Evolutionary conservation across 2,888 invertebrate species (phyloP).

Genomic region (Cerastoderma edule): DNA sequence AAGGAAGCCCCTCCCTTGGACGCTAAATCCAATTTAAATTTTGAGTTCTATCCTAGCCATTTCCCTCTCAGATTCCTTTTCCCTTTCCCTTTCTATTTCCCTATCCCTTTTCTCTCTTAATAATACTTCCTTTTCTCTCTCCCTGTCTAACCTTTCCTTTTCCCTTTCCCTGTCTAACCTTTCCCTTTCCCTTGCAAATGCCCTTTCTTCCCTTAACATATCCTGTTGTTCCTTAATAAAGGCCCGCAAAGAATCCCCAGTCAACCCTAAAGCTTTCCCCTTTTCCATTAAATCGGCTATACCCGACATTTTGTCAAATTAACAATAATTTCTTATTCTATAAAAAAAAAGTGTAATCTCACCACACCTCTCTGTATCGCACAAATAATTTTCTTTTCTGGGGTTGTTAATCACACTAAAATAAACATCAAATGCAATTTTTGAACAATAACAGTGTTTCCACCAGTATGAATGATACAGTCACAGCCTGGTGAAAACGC

Average conservation of each 20-base stretch:
- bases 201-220: not conserved
- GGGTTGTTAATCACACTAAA: too few relatives aligned
- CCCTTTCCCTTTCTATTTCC: not conserved
- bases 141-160: not conserved
- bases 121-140: too few relatives aligned
- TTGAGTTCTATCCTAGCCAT: too few relatives aligned
- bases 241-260: not conserved
- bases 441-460: too few relatives aligned
- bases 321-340: too few relatives aligned
- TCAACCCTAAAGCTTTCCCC: not conserved
- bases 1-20: not conserved
- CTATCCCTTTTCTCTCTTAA: not conserved
- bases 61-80: not conserved
- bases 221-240: not conserved
- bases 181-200: not conserved
- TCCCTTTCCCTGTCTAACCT: not conserved
- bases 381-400: too few relatives aligned
- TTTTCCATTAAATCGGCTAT: not conserved
- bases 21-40: not conserved
- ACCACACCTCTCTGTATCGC: too few relatives aligned
- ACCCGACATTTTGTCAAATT: too few relatives aligned
- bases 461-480: too few relatives aligned
- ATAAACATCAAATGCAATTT: too few relatives aligned
- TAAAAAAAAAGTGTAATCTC: too few relatives aligned
- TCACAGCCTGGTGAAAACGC: too few relatives aligned